Conservation (phyloP, 2,888 invertebrate species). For the Folsomia manolachei region DNA sequence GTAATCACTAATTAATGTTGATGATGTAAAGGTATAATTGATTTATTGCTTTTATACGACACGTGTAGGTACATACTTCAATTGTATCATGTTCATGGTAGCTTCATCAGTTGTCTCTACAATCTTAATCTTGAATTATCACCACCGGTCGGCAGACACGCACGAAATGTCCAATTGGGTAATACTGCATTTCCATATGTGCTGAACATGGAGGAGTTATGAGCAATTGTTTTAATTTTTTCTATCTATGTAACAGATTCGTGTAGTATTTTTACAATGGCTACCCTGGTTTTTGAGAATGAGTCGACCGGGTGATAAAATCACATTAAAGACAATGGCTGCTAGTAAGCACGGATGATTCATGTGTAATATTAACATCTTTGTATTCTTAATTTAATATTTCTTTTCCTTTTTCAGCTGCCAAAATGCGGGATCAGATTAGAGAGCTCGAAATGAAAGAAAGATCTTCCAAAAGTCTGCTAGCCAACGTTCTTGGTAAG, state of each 20-base stretch:
- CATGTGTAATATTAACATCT: neutral
- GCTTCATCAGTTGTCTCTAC: constrained; percentile 97
- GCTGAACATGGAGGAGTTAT: too few species aligned
- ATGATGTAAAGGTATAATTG: neutral
- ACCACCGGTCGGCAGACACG: constrained; percentile 93
- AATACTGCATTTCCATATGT: too few species aligned
- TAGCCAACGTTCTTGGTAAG: constrained; percentile 82
- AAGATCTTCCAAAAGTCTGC: constrained; percentile 87
- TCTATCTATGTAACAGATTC: constrained; percentile 63
- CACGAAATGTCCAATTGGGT: constrained; percentile 98
- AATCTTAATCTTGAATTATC: constrained; percentile 95
- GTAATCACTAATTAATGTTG: neutral
- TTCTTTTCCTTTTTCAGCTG: constrained; percentile 39
- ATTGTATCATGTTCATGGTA: constrained; percentile 99
- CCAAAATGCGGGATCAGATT: constrained; percentile 62
- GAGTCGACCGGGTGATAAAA: constrained; percentile 67
- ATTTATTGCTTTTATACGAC: constrained; percentile 13
- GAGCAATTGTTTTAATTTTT: neutral
- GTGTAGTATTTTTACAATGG: constrained; percentile 92
- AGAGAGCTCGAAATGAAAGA: constrained; percentile 84
- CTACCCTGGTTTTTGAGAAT: constrained; percentile 94
- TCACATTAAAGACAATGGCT: constrained; percentile 52
- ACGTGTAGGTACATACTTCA: constrained; percentile 85
- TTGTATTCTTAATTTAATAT: neutral
- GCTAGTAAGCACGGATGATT: too few species aligned